Evolutionary conservation across 2,888 invertebrate species (phyloP), one percentile per base, ranked within the genome.

Genomic region (Callimorpha dominula): DNA sequence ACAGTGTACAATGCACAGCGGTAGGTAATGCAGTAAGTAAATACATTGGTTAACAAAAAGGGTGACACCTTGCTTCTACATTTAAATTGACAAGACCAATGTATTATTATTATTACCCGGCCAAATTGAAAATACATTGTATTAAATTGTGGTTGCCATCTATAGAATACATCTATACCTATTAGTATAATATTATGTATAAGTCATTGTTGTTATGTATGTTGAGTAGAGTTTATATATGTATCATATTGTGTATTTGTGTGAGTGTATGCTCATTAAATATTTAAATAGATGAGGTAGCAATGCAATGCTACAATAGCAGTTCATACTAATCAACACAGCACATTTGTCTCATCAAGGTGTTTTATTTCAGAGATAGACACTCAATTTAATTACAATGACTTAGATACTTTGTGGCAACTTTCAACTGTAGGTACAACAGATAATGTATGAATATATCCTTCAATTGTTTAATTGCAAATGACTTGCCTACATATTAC

Each of bases 381-480:
- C 40, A 15, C 40, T 46, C 8, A 46, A 46, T 46, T 46, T 46
- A 46, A 46, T 46, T 46, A 46, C 43, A 46, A 46, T 46, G 1
- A 9, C 1, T 46, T 46, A 46, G 43, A 46, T 46, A 9, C 9
- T 46, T 46, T 46, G 43, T 46, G 4, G 1, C 9, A 46, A 46
- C 8, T 8, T 46, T 46, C 43, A 46, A 46, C 43, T 46, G 43
- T 46, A 46, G 43, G 4, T 46, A 4, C 9, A 6, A 9, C 8
- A 9, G 6, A 46, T 46, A 8, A 9, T 46, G 43, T 46, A 46
- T 46, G 43, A 8, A 46, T 8, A 0, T 54, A 40, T 63, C 63
- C 40, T 4, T 69, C 12, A 49, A 71, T 74, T 73, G 66, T 79
- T 71, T 40, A 73, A 69, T 73, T 73, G 73, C 70, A 74, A 81